Conservation (phyloP, 92 coral and sea anemone genomes). For the Diadumene lineata region DNA sequence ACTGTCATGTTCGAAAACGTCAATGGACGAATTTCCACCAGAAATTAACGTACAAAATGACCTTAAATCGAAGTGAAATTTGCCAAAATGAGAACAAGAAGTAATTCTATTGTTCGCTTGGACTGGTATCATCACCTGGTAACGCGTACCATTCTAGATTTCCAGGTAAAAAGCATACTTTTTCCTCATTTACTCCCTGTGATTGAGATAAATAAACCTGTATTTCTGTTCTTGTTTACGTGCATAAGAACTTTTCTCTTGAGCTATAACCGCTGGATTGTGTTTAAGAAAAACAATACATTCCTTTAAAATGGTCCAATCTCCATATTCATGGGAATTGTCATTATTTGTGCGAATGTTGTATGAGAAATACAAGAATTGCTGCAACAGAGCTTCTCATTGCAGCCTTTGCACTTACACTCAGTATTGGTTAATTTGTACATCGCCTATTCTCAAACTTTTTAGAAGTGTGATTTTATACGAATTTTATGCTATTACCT, state of each 20-base stretch:
- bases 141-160: slow-evolving; percentile 91
- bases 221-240: slow-evolving; percentile 3
- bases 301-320: too few species aligned
- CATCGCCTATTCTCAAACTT: background rate
- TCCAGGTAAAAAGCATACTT: slow-evolving; percentile 62
- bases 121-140: slow-evolving; percentile 96
- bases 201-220: background rate
- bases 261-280: too few species aligned
- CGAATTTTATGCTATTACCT: background rate
- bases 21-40: slow-evolving; percentile 6
- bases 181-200: background rate
- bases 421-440: too few species aligned
- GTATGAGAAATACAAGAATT: too few species aligned
- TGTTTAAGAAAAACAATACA: too few species aligned
- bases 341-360: too few species aligned
- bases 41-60: background rate
- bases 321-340: too few species aligned
- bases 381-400: too few species aligned
- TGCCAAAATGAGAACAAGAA: slow-evolving; percentile 82
- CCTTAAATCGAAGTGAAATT: background rate
- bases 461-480: background rate
- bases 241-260: too few species aligned
- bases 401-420: too few species aligned
- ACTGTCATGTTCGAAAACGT: slow-evolving; percentile 7
- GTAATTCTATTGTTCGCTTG: slow-evolving; percentile 93